phyloP scores from a whole-genome alignment of 2,113 vertebrate species.

The Budorcas taxicolor region DNA sequence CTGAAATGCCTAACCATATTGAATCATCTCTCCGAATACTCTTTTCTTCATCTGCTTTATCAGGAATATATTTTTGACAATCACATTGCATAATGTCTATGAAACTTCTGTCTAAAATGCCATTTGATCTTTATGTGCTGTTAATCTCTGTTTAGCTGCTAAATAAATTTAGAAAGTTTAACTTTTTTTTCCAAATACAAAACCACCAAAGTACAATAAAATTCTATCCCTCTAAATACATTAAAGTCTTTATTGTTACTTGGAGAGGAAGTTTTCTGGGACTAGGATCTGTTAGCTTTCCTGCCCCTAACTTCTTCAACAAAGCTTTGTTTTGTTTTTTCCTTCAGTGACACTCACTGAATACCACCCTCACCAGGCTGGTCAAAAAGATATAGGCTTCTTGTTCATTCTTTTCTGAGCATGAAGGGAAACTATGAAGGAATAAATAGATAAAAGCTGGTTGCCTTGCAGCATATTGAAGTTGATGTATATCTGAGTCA shows the following conservation, averaged over 20 bases:
- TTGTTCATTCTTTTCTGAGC: neutral
- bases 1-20: neutral
- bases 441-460: neutral
- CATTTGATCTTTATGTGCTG: neutral
- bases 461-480: neutral
- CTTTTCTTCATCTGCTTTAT: neutral
- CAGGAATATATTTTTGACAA: neutral
- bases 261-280: neutral
- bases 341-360: neutral
- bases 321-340: neutral
- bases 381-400: neutral
- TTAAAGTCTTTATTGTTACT: neutral
- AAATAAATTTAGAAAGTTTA: neutral
- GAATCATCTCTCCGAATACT: neutral
- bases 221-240: neutral
- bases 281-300: neutral
- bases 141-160: neutral
- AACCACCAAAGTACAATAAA: neutral
- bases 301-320: neutral
- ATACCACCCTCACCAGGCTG: accelerated
- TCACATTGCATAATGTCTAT: neutral
- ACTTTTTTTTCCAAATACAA: neutral
- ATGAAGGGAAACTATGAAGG: neutral
- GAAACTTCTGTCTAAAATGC: neutral
- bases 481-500: neutral